These are phyloP conservation scores for Acanthacorydalis orientalis DNA, from an alignment of 2,888 invertebrate genomes.

Conservation along the genomic window DNA sequence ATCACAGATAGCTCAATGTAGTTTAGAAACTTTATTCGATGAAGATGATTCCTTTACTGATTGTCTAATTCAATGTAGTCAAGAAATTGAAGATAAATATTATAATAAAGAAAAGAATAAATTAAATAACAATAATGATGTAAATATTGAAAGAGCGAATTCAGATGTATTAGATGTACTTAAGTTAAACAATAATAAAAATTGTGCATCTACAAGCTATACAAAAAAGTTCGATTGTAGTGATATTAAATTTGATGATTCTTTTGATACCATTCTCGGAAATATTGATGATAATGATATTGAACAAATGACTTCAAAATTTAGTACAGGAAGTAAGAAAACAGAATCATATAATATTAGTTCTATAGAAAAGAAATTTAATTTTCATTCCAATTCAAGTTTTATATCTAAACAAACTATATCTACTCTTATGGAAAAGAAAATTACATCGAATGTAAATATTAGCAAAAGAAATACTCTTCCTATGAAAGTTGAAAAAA, in stretches of 20 bases:
- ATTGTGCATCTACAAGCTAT: not conserved
- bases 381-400: not conserved
- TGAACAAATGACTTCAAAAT: not conserved
- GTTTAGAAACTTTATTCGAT: conserved; percentile 1
- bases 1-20: not conserved
- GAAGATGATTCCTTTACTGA: conserved; percentile 22
- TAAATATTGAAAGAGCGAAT: not conserved
- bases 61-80: conserved; percentile 20
- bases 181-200: not conserved
- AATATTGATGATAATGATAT: not conserved
- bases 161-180: not conserved
- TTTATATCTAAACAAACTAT: too few relatives aligned
- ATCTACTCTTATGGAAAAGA: too few relatives aligned
- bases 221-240: too few relatives aligned
- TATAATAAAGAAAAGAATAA: not conserved
- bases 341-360: not conserved
- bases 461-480: not conserved
- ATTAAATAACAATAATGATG: not conserved
- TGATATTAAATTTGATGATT: conserved; percentile 2
- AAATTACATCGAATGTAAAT: too few relatives aligned
- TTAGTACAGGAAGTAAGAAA: not conserved
- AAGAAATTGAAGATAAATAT: conserved; percentile 18
- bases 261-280: not conserved
- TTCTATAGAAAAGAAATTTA: not conserved
- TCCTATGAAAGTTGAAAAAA: not conserved